Conservation (phyloP, 23 tunicate species). For the Halocynthia roretzi region DNA sequence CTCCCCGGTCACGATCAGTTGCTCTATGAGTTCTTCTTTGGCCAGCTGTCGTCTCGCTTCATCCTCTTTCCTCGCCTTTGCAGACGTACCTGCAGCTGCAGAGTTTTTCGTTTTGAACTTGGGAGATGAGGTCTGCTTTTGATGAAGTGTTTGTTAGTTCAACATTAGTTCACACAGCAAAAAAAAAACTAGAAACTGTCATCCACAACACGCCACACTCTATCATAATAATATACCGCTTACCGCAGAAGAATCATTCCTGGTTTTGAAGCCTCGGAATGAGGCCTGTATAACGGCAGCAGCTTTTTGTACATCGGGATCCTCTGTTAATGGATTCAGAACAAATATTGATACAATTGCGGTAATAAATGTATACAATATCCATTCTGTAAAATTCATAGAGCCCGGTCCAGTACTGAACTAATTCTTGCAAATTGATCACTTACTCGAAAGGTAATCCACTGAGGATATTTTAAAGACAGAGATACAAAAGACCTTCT, state of each 20-base stretch:
- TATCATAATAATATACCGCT: no score
- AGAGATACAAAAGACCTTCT: no score
- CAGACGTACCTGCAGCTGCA: no score
- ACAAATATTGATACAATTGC: background rate
- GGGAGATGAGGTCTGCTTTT: background rate
- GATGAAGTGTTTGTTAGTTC: no score
- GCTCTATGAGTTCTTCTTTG: constrained; percentile 16
- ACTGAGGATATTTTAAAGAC: no score
- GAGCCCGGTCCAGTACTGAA: no score
- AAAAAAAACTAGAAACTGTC: no score
- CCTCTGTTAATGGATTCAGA: constrained; percentile 15
- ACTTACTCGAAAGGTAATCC: no score
- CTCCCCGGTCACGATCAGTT: constrained; percentile 15
- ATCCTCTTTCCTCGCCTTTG: background rate
- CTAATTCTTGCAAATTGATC: no score
- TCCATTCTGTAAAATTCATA: no score
- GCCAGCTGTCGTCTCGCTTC: background rate
- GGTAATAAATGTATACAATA: background rate
- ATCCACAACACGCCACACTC: no score
- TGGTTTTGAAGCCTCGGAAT: constrained; percentile 41
- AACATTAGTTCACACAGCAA: no score
- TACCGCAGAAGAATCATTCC: constrained; percentile 4
- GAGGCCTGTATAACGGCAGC: constrained; percentile 59
- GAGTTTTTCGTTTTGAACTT: background rate
- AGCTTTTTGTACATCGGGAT: constrained; percentile 59